A percentile compares a stretch with the other conserved stretches of the same genome.
Evolutionary conservation across 2,797 vertebrate species (phyloP).

Genomic region (Enoplosus armatus): DNA sequence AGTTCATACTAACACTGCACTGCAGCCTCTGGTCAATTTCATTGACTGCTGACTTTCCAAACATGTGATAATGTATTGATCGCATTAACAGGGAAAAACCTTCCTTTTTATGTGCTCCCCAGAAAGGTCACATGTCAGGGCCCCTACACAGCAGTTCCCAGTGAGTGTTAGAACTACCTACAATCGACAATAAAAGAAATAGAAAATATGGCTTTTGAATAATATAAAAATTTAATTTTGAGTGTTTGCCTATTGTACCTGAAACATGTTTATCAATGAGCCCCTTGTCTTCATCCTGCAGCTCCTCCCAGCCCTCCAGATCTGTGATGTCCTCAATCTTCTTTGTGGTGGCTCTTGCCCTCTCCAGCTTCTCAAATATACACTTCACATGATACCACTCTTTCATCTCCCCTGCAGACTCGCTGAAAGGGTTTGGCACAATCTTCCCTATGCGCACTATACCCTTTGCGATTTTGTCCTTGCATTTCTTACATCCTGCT

Average conservation of each 20-base stretch:
- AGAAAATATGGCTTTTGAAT: background rate
- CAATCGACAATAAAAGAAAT: background rate
- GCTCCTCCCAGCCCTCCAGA: constrained; percentile 96
- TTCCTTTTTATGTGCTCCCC: background rate
- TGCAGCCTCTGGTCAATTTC: background rate
- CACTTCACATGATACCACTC: constrained; percentile 98
- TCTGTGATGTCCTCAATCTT: constrained; percentile 98
- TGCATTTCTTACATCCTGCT: constrained; percentile 98
- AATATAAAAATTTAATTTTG: constrained; percentile 40
- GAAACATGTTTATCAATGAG: constrained; percentile 91
- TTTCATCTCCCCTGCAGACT: constrained; percentile 98
- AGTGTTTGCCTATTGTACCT: constrained; percentile 75
- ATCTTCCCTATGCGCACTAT: constrained; percentile 96
- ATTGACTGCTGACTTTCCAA: background rate
- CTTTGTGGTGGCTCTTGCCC: constrained; percentile 94
- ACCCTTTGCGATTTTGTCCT: constrained; percentile 96
- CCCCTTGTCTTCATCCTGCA: constrained; percentile 93
- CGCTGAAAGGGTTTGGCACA: constrained; percentile 97
- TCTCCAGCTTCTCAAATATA: constrained; percentile 97
- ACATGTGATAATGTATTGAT: background rate
- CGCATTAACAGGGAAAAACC: background rate
- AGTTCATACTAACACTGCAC: background rate
- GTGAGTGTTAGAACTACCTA: background rate
- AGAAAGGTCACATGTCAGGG: background rate
- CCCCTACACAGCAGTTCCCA: background rate